Evolutionary conservation across 2,888 invertebrate genomes (phyloP).

Genomic region (Eledone cirrhosa): DNA sequence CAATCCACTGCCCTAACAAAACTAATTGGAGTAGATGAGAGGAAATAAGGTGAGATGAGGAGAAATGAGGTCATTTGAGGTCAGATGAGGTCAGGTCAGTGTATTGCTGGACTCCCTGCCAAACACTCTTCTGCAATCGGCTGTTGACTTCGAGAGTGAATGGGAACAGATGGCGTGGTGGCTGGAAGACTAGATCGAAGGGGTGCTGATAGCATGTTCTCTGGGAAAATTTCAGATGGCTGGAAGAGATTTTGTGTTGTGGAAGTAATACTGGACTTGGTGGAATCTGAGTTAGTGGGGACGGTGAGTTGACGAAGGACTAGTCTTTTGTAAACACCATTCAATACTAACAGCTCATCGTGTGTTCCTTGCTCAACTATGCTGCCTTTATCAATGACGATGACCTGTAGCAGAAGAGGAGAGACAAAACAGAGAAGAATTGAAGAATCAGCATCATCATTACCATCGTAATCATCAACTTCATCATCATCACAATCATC

Average conservation of each 20-base stretch:
- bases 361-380: conserved; percentile 64
- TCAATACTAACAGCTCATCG: conserved; percentile 52
- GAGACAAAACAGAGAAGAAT: neutral
- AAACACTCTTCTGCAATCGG: conserved; percentile 1
- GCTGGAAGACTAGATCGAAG: neutral
- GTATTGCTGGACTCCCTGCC: conserved; percentile 11
- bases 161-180: neutral
- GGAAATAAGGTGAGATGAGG: too few relatives aligned
- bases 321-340: conserved; percentile 62
- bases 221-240: neutral
- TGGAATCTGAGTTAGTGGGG: conserved; percentile 31
- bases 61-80: too few relatives aligned
- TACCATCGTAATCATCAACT: too few relatives aligned
- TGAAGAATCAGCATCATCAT: neutral
- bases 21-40: too few relatives aligned
- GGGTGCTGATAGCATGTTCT: neutral
- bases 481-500: too few relatives aligned
- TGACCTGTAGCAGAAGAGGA: conserved; percentile 48
- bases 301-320: conserved; percentile 61
- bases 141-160: neutral
- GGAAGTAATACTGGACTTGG: neutral
- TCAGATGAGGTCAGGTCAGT: neutral
- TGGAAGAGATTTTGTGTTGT: neutral
- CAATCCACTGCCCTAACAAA: too few relatives aligned
- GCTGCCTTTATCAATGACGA: conserved; percentile 62